Evolutionary conservation across 2,888 invertebrate genomes (phyloP).

Genomic region (Papilio demoleus): DNA sequence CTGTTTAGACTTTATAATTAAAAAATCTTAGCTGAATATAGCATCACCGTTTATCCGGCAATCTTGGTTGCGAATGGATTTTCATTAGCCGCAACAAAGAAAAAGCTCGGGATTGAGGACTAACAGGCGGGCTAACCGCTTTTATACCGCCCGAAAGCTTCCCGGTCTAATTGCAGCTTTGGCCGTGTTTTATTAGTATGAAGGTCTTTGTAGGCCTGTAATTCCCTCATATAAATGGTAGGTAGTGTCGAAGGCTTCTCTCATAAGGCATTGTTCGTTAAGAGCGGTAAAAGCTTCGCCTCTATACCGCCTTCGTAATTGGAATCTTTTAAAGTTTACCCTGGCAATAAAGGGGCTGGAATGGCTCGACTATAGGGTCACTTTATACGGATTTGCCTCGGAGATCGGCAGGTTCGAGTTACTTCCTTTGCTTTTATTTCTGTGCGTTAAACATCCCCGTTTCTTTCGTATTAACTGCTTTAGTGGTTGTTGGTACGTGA

Average conservation of each 20-base stretch:
- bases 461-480: slow-evolving; percentile 35
- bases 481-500: slow-evolving; percentile 29
- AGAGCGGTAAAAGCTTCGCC: slow-evolving; percentile 65
- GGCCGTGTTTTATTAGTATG: slow-evolving; percentile 59
- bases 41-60: slow-evolving; percentile 4
- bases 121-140: slow-evolving; percentile 38
- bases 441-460: slow-evolving; percentile 28
- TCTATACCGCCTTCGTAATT: slow-evolving; percentile 61
- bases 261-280: slow-evolving; percentile 65
- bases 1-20: not conserved
- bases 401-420: slow-evolving; percentile 30
- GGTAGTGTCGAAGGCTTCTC: slow-evolving; percentile 53
- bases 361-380: slow-evolving; percentile 48
- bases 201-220: slow-evolving; percentile 61
- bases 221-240: slow-evolving; percentile 66
- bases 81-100: slow-evolving; percentile 44
- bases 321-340: slow-evolving; percentile 82
- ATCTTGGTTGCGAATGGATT: slow-evolving; percentile 24
- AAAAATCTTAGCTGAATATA: slow-evolving; percentile 17
- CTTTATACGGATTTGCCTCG: slow-evolving; percentile 38
- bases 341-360: slow-evolving; percentile 65
- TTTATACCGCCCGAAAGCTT: slow-evolving; percentile 49
- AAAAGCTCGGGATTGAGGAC: slow-evolving; percentile 40
- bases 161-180: slow-evolving; percentile 62
- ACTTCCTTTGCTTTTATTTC: slow-evolving; percentile 36